These are phyloP conservation scores for Pseudorectes ferrugineus DNA, from an alignment of 2,113 vertebrate genomes.

Conservation along the genomic window DNA sequence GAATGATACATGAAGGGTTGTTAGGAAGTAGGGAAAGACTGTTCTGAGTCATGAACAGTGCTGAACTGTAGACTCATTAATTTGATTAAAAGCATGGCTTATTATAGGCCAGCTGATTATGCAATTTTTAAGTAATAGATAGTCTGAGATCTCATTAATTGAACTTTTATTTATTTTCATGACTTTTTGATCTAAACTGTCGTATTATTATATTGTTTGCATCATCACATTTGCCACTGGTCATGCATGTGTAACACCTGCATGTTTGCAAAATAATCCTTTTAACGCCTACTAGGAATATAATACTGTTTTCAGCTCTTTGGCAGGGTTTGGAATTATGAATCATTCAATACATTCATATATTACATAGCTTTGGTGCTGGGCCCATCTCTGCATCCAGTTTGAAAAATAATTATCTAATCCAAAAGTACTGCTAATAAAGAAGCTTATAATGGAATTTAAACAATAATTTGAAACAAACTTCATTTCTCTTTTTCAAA, in stretches of 20 bases:
- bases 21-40: neutral
- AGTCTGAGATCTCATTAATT: neutral
- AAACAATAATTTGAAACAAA: neutral
- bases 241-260: neutral
- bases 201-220: neutral
- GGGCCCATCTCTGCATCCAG: neutral
- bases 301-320: neutral
- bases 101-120: neutral
- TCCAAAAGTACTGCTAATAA: neutral
- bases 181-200: neutral
- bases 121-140: neutral
- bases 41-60: slow-evolving; percentile 8
- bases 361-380: neutral
- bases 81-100: slow-evolving; percentile 6
- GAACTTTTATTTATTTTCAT: neutral
- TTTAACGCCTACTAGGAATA: neutral
- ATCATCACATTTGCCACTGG: neutral
- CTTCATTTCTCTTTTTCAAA: neutral
- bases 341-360: neutral
- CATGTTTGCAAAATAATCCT: neutral
- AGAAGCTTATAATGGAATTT: neutral
- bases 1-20: neutral
- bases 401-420: neutral
- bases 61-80: slow-evolving; percentile 13
- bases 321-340: neutral